Base-by-base conservation (phyloP, 2,113 vertebrate species). In the Gasterosteus aculeatus region DNA sequence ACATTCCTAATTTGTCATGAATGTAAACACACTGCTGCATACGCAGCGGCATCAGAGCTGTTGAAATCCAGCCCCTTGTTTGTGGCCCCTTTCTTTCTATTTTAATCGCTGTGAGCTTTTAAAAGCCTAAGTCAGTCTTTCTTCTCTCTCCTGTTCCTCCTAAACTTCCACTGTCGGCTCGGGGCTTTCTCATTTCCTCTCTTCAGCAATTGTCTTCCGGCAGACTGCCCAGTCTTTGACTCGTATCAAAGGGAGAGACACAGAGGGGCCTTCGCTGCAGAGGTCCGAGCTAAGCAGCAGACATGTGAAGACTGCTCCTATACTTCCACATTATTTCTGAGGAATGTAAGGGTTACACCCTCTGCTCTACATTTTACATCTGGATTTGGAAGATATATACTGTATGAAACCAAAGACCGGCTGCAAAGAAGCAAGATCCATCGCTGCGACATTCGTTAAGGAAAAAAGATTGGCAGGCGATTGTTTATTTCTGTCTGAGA, bases 161-260 rank as follows among this genome's bases (percentile, higher is more conserved):
- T 42, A 84, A 82, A 85, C 78, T 60, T 84, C 70, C 81, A 72
- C 82, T 71, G 86, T 88, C 85, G 77, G 70, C 84, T 81, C 61
- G 59, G 39, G 84, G 88, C 69, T 82, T 79, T 92, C 85, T 93
- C 89, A 93, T 93, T 92, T 94, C 91, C 92, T 91, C 44, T 87
- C 63, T 74, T 74, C 26, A 53, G 74, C 88, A 74, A 76, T 85
- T 90, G 79, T 90, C 87, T 77, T 85, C 80, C 72, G 57, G 78
- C 75, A 78, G 58, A 81, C 88, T 88, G 81, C 80, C 85, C 79
- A 69, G 78, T 69, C 67, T 88, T 91, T 91, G 80, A 89, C 77
- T 87, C 72, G 53, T 79, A 88, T 92, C 87, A 92, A 87, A 89
- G 70, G 63, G 70, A 84, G 42, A 73, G 67, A 77, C 44, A 63